phyloP scores from a whole-genome alignment of 2,888 invertebrate species.

The Zootermopsis nevadensis region DNA sequence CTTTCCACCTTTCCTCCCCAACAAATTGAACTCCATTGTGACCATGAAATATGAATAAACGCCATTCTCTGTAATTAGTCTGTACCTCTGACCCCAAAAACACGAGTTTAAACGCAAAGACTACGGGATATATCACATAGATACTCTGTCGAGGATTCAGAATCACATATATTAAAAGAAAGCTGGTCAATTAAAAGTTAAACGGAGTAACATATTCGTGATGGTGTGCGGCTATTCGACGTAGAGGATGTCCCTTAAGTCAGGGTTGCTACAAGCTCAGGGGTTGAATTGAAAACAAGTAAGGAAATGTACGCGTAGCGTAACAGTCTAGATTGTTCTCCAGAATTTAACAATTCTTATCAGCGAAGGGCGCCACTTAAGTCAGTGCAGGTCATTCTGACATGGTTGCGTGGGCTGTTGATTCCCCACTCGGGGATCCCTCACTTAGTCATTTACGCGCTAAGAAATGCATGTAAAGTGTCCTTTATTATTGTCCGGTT shows the following conservation, averaged over 20 bases:
- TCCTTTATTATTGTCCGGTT: no score
- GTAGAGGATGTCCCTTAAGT: neutral
- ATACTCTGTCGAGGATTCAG: neutral
- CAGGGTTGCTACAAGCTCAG: neutral
- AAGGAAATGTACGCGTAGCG: no score
- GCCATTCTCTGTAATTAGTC: constrained; percentile 16
- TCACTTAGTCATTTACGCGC: no score
- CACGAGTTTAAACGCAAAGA: constrained; percentile 2
- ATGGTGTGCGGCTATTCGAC: neutral
- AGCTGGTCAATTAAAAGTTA: constrained; percentile 24
- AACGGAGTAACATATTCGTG: neutral
- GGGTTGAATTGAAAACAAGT: no score
- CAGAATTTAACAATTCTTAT: no score
- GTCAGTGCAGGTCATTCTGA: no score
- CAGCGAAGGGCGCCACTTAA: no score
- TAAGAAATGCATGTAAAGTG: no score
- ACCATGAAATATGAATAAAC: constrained; percentile 19
- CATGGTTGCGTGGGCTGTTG: no score
- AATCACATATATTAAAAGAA: constrained; percentile 15
- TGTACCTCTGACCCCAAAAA: constrained; percentile 12
- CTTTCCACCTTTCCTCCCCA: constrained; percentile 26
- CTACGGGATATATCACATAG: neutral
- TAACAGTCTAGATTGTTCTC: no score
- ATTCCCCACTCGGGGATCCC: no score
- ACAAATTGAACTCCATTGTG: constrained; percentile 17